Conservation (phyloP, 2,888 invertebrate genomes). For the Acanthosepion lycidas region DNA sequence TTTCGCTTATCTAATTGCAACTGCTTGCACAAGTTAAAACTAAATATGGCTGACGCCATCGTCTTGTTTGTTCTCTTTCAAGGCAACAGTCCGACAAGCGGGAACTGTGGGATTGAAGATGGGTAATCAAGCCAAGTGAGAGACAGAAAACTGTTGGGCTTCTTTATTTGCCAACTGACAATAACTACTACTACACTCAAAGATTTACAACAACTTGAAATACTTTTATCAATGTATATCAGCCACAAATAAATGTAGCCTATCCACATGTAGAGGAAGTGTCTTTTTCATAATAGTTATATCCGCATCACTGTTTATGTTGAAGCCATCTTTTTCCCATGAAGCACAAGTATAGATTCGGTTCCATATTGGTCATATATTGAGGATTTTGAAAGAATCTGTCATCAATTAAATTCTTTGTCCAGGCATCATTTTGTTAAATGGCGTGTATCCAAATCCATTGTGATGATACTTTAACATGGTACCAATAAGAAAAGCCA, state of each 20-base stretch:
- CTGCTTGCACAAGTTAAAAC: background rate
- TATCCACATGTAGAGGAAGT: no score
- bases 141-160: background rate
- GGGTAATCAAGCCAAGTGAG: background rate
- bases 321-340: background rate
- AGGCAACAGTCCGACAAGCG: background rate
- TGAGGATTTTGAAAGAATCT: no score
- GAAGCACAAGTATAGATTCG: no score
- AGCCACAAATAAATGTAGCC: background rate
- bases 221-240: background rate
- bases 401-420: no score
- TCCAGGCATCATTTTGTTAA: no score
- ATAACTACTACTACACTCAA: background rate
- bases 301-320: background rate
- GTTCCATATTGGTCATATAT: no score
- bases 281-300: background rate
- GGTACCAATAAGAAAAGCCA: no score
- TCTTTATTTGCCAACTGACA: background rate
- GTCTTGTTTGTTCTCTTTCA: background rate
- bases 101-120: background rate
- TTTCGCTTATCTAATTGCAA: background rate
- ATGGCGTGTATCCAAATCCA: no score
- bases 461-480: no score
- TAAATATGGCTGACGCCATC: slow-evolving; percentile 2
- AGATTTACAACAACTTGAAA: background rate